Percentiles rank a stretch among this genome's conserved stretches.
Conservation (phyloP, 2,113 vertebrate genomes). For the Collichthys lucidus region DNA sequence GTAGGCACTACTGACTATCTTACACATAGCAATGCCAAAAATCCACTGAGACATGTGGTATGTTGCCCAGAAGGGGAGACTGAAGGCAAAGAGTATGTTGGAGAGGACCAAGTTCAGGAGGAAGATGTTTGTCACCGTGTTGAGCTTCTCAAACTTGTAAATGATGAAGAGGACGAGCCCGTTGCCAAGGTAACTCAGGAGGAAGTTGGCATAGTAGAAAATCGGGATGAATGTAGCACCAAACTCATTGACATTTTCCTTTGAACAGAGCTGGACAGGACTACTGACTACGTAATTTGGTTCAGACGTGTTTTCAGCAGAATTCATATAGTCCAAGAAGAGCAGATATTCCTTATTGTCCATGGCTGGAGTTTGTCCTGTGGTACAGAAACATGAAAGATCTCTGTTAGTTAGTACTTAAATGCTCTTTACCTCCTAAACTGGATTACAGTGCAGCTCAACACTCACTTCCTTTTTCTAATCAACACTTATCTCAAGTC, state of each 20-base stretch:
- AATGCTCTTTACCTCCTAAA: neutral
- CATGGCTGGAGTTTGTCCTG: conserved; percentile 59
- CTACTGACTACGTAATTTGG: conserved; percentile 36
- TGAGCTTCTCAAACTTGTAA: conserved; percentile 82
- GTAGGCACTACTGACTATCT: conserved; percentile 81
- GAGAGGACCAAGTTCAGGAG: conserved; percentile 85
- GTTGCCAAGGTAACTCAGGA: conserved; percentile 83
- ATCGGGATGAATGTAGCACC: conserved; percentile 72
- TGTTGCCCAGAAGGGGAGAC: conserved; percentile 82
- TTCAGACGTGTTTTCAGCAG: neutral
- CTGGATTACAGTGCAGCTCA: neutral
- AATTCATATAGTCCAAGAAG: neutral
- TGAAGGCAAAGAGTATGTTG: conserved; percentile 82
- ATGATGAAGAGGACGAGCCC: conserved; percentile 83
- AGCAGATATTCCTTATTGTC: accelerated
- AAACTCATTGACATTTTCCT: conserved; percentile 62
- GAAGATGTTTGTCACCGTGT: conserved; percentile 84
- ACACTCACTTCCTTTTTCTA: too few species aligned
- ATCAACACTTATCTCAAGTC: too few species aligned
- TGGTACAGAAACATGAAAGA: neutral
- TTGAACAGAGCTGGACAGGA: conserved; percentile 44
- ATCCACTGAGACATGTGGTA: conserved; percentile 82
- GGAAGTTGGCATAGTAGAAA: conserved; percentile 81
- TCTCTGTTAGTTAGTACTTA: neutral
- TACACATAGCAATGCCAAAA: conserved; percentile 81